A percentile compares a stretch with the other conserved stretches of the same genome.
Conservation (phyloP, 2,113 vertebrate genomes). For the Chloebia gouldiae region DNA sequence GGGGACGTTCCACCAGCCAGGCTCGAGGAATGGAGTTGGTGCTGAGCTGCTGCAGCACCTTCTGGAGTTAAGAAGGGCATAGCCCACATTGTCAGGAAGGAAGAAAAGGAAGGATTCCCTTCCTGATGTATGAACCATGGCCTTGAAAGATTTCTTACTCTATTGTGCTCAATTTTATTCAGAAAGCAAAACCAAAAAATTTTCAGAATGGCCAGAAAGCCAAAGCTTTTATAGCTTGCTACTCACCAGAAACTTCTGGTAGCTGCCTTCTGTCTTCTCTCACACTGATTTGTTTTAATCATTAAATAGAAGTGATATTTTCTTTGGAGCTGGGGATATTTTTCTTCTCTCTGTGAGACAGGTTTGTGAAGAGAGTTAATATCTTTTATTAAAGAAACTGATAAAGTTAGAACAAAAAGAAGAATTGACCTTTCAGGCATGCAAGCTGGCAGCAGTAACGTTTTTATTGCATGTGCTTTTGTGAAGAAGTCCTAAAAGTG, state of each 20-base stretch:
- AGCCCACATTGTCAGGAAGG: neutral
- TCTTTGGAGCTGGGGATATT: neutral
- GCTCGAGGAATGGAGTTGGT: neutral
- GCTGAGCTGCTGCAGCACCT: neutral
- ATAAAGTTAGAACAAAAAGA: conserved; percentile 3
- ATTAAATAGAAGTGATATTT: neutral
- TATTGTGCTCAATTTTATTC: neutral
- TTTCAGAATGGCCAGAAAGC: neutral
- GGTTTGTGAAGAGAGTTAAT: neutral
- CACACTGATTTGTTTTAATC: neutral
- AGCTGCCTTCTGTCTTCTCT: neutral
- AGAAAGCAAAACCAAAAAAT: neutral
- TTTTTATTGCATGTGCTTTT: neutral
- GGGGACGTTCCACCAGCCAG: neutral
- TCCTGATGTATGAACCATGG: no score
- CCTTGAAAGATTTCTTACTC: neutral
- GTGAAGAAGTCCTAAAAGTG: neutral
- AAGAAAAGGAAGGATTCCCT: neutral
- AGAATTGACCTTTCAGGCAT: conserved; percentile 2
- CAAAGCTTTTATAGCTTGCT: neutral
- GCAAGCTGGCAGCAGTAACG: neutral
- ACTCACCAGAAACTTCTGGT: neutral
- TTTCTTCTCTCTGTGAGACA: neutral
- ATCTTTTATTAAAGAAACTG: conserved; percentile 33
- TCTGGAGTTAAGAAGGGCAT: neutral